Evolutionary conservation across 2,888 invertebrate genomes (phyloP).

Genomic region (Dryobota labecula): DNA sequence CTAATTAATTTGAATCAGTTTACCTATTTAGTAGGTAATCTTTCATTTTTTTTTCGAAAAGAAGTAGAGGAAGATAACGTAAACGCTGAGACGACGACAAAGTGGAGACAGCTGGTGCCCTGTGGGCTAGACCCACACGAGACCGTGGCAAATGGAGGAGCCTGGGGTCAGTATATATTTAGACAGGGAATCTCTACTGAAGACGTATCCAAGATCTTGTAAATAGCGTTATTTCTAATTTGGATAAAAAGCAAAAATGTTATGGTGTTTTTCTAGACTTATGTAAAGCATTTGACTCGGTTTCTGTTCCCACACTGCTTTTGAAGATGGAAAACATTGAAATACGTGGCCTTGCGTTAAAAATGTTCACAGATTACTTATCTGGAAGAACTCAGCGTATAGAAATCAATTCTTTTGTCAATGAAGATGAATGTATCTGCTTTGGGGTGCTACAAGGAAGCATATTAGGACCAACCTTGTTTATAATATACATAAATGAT

Average conservation of each 20-base stretch:
- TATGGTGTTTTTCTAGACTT: neutral
- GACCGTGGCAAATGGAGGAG: too few relatives aligned
- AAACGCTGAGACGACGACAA: neutral
- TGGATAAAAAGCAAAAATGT: neutral
- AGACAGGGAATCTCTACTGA: neutral
- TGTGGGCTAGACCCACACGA: too few relatives aligned
- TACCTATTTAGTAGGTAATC: too few relatives aligned
- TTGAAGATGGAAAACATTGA: neutral
- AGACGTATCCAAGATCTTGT: neutral
- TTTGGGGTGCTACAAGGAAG: neutral
- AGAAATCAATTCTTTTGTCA: neutral
- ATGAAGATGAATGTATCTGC: neutral
- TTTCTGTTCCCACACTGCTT: neutral
- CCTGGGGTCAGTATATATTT: neutral
- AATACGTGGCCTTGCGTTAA: neutral
- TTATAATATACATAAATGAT: neutral
- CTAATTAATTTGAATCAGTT: conserved; percentile 16
- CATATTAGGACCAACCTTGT: neutral
- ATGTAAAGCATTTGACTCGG: neutral
- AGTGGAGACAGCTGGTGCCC: too few relatives aligned
- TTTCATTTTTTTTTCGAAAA: too few relatives aligned
- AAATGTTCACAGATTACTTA: neutral
- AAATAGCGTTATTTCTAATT: neutral
- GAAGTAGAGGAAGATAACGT: neutral
- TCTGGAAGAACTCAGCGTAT: neutral